A percentile compares a stretch with the other conserved stretches of the same genome.
Conservation (phyloP, 2,888 invertebrate species). For the Actias luna region DNA sequence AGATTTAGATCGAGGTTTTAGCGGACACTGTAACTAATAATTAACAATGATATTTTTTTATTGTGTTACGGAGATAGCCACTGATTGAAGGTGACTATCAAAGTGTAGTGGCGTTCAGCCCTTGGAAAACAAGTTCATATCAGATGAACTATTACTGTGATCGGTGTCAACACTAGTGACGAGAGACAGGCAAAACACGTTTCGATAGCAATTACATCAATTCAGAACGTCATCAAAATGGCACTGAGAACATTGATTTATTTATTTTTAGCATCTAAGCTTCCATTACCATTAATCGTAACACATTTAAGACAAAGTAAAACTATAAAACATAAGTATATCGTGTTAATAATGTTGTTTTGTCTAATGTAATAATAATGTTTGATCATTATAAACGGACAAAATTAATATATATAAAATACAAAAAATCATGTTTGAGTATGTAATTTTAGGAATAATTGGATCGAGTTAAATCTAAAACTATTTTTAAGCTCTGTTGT, state of each 20-base stretch:
- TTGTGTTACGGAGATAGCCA: constrained; percentile 9
- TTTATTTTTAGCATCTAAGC: background rate
- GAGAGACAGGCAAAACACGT: constrained; percentile 27
- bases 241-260: background rate
- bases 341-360: background rate
- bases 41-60: constrained; percentile 20
- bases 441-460: background rate
- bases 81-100: background rate
- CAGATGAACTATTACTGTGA: constrained; percentile 70
- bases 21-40: background rate
- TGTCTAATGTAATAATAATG: background rate
- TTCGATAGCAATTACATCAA: background rate
- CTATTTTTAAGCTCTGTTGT: background rate
- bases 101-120: constrained; percentile 19
- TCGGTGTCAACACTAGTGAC: constrained; percentile 66
- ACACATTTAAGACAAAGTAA: background rate
- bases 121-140: constrained; percentile 59
- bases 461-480: background rate
- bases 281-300: background rate
- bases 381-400: background rate
- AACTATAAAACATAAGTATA: background rate
- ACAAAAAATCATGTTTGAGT: background rate
- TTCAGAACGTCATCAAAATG: background rate
- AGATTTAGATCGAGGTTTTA: constrained; percentile 8
- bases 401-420: background rate